These are phyloP conservation scores for Alloplasta piceator DNA, from an alignment of 2,888 invertebrate species.

Conservation along the genomic window DNA sequence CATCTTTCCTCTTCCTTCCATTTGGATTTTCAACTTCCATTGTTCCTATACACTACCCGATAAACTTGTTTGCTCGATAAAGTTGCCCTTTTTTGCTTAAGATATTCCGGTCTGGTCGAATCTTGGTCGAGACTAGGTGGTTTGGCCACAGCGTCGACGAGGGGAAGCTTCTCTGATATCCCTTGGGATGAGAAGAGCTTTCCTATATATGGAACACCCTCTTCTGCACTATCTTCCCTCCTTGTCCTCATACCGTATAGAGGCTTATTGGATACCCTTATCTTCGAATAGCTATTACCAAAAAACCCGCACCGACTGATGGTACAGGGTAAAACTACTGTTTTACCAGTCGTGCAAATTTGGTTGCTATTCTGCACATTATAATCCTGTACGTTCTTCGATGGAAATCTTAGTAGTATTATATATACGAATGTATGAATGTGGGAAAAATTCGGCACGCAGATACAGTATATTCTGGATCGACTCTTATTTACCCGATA, in stretches of 20 bases:
- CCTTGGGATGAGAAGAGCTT: constrained; percentile 75
- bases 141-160: constrained; percentile 63
- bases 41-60: constrained; percentile 65
- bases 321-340: too few relatives aligned
- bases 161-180: constrained; percentile 78
- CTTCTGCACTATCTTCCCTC: constrained; percentile 37
- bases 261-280: constrained; percentile 55
- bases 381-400: too few relatives aligned
- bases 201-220: constrained; percentile 66
- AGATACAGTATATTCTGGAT: too few relatives aligned
- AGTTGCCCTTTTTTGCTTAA: constrained; percentile 75
- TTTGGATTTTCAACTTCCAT: constrained; percentile 36
- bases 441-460: too few relatives aligned
- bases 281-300: constrained; percentile 60
- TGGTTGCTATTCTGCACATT: too few relatives aligned
- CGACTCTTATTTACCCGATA: too few relatives aligned
- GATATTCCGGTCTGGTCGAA: constrained; percentile 80
- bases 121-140: constrained; percentile 57
- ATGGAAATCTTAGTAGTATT: too few relatives aligned
- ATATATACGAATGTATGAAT: too few relatives aligned
- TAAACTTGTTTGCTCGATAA: constrained; percentile 78
- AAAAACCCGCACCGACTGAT: constrained; percentile 35
- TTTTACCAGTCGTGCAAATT: too few relatives aligned
- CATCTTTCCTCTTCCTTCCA: constrained; percentile 14
- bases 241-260: constrained; percentile 46